Conservation (phyloP, 2,797 vertebrate species). For the Anableps anableps region DNA sequence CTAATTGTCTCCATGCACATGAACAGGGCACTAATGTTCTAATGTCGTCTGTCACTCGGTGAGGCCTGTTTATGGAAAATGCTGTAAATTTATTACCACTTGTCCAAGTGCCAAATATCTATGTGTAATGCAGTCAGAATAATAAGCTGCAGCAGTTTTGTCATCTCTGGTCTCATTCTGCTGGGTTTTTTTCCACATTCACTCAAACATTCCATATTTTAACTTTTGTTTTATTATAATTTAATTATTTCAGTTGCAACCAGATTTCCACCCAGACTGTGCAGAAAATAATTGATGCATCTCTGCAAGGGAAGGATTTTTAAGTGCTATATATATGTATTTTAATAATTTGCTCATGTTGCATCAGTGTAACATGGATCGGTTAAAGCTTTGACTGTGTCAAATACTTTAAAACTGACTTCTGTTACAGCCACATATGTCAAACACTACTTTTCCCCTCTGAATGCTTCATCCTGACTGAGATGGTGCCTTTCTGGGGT, state of each 20-base stretch:
- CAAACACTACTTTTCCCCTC: constrained; percentile 17
- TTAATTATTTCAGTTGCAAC: constrained; percentile 39
- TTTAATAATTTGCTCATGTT: constrained; percentile 48
- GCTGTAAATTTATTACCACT: constrained; percentile 47
- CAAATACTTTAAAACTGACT: constrained; percentile 41
- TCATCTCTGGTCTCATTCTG: constrained; percentile 23
- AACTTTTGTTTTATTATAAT: neutral
- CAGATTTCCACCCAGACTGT: constrained; percentile 50
- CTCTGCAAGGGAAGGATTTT: constrained; percentile 44
- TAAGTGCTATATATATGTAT: constrained; percentile 7
- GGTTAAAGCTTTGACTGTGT: constrained; percentile 57
- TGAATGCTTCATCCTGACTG: constrained; percentile 35
- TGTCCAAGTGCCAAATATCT: constrained; percentile 65
- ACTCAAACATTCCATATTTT: constrained; percentile 13
- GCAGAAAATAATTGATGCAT: constrained; percentile 52
- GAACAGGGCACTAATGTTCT: constrained; percentile 47
- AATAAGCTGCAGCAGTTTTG: constrained; percentile 62
- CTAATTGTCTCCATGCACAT: constrained; percentile 29
- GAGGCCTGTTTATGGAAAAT: constrained; percentile 42
- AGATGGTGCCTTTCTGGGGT: constrained; percentile 48
- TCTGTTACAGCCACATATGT: constrained; percentile 48
- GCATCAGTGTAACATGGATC: constrained; percentile 44
- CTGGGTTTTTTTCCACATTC: constrained; percentile 14
- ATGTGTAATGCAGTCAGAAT: constrained; percentile 57
- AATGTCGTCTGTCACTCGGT: constrained; percentile 42